These are phyloP conservation scores for Tenualosa thibaudeaui DNA, from an alignment of 2,797 vertebrate species.

Conservation along the genomic window DNA sequence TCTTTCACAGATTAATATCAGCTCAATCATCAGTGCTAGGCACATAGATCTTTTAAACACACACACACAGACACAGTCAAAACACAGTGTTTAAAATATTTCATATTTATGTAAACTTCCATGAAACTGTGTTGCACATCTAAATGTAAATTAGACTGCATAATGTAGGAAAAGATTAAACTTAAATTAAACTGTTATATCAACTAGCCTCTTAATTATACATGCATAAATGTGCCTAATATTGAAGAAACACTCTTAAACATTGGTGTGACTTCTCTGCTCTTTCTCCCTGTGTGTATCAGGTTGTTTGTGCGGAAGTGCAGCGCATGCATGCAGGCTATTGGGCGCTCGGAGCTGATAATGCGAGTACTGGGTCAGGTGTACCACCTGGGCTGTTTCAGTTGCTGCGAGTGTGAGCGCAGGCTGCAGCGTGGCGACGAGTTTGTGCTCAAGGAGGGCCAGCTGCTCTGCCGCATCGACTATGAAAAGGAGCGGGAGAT, in stretches of 20 bases:
- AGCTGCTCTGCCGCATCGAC: slow-evolving; percentile 88
- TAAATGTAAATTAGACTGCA: background rate
- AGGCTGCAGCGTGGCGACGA: slow-evolving; percentile 87
- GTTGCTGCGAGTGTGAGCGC: slow-evolving; percentile 91
- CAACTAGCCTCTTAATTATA: too few relatives aligned
- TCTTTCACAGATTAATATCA: background rate
- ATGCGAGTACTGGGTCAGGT: slow-evolving; percentile 89
- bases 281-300: background rate
- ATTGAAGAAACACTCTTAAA: background rate
- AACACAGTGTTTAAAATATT: background rate
- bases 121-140: background rate
- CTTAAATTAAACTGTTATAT: too few relatives aligned
- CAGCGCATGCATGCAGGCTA: slow-evolving; percentile 85
- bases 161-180: too few relatives aligned
- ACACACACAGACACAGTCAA: background rate
- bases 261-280: background rate
- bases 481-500: slow-evolving; percentile 92
- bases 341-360: slow-evolving; percentile 86
- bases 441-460: slow-evolving; percentile 90
- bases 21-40: too few relatives aligned
- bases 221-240: too few relatives aligned
- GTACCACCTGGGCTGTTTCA: slow-evolving; percentile 89
- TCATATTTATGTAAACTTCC: background rate
- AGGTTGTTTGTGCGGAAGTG: slow-evolving; percentile 90
- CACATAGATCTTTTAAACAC: background rate